phyloP scores from a whole-genome alignment of 2,113 vertebrate genomes.

The Sakesphorus luctuosus region DNA sequence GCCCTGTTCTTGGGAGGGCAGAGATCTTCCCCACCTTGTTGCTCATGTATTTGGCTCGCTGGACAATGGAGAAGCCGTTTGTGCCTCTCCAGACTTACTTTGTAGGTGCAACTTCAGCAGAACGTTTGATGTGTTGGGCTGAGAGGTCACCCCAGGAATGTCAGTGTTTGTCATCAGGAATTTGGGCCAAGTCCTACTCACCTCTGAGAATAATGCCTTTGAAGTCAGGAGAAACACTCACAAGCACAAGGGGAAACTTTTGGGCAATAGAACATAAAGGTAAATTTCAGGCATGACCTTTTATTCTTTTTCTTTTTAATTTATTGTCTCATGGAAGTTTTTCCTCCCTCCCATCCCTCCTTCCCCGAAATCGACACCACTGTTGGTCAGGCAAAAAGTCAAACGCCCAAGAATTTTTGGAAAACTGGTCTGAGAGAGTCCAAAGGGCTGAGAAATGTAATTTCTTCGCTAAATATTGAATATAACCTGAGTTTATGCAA shows the following conservation, averaged over 20 bases:
- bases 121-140: conserved; percentile 1
- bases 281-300: background rate
- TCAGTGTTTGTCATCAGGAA: background rate
- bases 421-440: background rate
- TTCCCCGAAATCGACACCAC: background rate
- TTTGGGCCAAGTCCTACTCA: background rate
- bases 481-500: background rate
- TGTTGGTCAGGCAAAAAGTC: background rate
- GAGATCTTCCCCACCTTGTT: background rate
- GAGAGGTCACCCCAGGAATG: conserved; percentile 21
- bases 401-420: background rate
- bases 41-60: background rate
- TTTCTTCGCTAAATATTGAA: background rate
- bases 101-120: conserved; percentile 41
- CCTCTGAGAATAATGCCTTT: background rate
- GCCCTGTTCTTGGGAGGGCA: background rate
- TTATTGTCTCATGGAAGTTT: background rate
- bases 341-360: background rate
- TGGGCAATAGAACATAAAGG: background rate
- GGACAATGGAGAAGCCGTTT: background rate
- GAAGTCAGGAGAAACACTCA: background rate
- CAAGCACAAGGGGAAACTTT: background rate
- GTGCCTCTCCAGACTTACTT: background rate
- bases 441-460: background rate
- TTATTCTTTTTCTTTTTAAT: background rate